Conservation (phyloP, 2,888 invertebrate species). For the Agrotis ipsilon region DNA sequence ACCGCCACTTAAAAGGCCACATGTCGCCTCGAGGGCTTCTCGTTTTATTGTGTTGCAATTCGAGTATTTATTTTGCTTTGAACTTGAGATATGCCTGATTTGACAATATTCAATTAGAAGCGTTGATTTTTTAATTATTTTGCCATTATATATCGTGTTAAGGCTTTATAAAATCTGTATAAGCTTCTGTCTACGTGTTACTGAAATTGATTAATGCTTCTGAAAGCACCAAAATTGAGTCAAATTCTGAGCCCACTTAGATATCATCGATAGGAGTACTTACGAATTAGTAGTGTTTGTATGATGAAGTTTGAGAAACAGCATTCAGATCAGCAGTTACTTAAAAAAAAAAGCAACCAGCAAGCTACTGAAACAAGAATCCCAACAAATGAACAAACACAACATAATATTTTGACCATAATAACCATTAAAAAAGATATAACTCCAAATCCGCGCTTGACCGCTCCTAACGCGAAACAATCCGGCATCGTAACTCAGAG, state of each 20-base stretch:
- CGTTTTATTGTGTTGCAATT: conserved; percentile 81
- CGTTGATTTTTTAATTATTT: conserved; percentile 18
- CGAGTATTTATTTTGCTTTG: conserved; percentile 71
- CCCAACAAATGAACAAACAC: neutral
- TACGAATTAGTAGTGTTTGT: too few species aligned
- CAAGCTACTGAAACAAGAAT: neutral
- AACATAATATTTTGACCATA: neutral
- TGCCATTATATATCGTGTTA: neutral
- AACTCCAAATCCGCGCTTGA: conserved; percentile 40
- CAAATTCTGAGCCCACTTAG: too few species aligned
- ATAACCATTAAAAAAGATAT: conserved; percentile 12
- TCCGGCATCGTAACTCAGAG: conserved; percentile 62
- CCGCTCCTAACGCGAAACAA: conserved; percentile 54
- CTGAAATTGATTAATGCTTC: too few species aligned
- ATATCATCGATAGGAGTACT: too few species aligned
- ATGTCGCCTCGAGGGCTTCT: conserved; percentile 89
- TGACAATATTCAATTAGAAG: conserved; percentile 42
- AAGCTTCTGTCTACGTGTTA: too few species aligned
- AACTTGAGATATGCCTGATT: conserved; percentile 50
- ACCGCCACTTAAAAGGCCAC: conserved; percentile 90
- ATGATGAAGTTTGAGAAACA: too few species aligned
- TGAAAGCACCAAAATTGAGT: too few species aligned
- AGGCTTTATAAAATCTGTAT: neutral
- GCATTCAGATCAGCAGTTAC: too few species aligned
- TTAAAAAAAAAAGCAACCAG: neutral